Evolutionary conservation across 2,797 vertebrate species (phyloP).

Genomic region (Poecilia gillii): DNA sequence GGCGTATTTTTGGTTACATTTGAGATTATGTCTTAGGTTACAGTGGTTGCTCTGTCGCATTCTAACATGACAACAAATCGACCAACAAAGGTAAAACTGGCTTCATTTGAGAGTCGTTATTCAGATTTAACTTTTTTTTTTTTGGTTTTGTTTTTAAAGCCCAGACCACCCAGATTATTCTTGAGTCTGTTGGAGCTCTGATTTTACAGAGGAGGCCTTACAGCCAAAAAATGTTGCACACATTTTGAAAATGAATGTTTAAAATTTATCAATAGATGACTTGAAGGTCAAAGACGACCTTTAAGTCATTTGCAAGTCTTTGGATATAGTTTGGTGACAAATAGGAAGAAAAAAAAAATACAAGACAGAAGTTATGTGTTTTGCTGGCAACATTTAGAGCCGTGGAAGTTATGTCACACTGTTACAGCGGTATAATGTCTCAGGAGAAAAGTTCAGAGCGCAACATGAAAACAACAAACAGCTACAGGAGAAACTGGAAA

Average conservation of each 20-base stretch:
- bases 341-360: background rate
- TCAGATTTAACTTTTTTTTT: background rate
- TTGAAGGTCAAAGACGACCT: background rate
- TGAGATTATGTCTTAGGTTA: background rate
- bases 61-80: background rate
- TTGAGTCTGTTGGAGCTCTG: background rate
- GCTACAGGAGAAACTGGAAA: background rate
- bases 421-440: background rate
- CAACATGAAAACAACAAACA: background rate
- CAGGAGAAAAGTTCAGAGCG: background rate
- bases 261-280: background rate
- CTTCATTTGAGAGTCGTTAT: background rate
- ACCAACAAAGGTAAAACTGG: background rate
- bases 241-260: background rate
- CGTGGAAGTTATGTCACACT: background rate
- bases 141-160: background rate
- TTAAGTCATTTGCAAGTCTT: background rate
- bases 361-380: background rate
- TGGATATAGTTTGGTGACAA: background rate
- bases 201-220: background rate
- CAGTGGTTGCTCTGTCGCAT: background rate
- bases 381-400: background rate
- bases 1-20: background rate
- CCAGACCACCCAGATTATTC: background rate
- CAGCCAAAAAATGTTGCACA: background rate